Evolutionary conservation across 2,113 vertebrate genomes (phyloP), one percentile per base, ranked within the genome.

Genomic region (Salvelinus namaycush): DNA sequence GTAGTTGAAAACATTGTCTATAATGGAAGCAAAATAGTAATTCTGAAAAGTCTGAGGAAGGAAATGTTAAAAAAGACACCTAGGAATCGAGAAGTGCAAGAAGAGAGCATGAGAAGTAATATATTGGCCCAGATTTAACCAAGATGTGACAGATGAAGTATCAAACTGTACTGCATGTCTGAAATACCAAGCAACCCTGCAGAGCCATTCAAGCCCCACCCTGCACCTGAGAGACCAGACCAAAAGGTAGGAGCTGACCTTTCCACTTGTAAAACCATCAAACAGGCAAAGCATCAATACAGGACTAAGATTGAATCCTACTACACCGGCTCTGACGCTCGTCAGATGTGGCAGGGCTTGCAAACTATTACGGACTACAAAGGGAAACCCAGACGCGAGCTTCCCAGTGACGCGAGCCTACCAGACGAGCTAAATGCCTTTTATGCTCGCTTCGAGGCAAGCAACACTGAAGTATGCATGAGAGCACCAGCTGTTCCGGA

Each of bases 41-140:
- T 68, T 16, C 74, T 44, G 22, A 49, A 76, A 27, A 66, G 22
- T 27, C 24, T 29, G 64, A 22, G 64, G 24, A 66, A 66, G 24
- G 64, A 27, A 27, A 66, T 66, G 64, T 24, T 66, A n/a, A 65
- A 65, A 24, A 65, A 65, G 12, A 59, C 16, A 51, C 34, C 31
- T 75, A 5, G 73, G 34, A n/a, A 67, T 75, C 44, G 62, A 65
- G n/a, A 64, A 64, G 60, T 64, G 60, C 34, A 75, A 49, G 34
- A 68, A 68, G 67, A 66, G 75, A 34, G 76, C 71, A 57, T 31
- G 76, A 39, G 76, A 73, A 57, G 59, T 67, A n/a, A 78, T 73
- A 22, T 68, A 34, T 22, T 77, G 69, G 69, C 76, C 59, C 6
- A 31, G 70, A 18, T 74, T 73, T 0, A 78, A 68, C 44, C 60